Evolutionary conservation across 2,888 invertebrate genomes (phyloP).

Genomic region (Lysandra bellargus): DNA sequence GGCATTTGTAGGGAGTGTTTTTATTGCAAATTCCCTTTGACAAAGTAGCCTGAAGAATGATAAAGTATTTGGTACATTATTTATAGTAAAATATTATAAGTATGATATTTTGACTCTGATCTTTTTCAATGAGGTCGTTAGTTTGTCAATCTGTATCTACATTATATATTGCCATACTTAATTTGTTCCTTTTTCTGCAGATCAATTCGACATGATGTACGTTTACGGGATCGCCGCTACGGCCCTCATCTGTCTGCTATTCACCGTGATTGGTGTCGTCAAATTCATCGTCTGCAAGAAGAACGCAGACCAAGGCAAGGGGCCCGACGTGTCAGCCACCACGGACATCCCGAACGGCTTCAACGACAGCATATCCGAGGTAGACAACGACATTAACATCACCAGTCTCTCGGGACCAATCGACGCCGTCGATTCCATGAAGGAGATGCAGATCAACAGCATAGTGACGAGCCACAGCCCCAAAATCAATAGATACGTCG

Average conservation of each 20-base stretch:
- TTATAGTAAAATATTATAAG: neutral
- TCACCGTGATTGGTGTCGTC: constrained; percentile 85
- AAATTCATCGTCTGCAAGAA: constrained; percentile 85
- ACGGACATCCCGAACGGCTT: constrained; percentile 90
- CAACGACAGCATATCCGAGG: constrained; percentile 92
- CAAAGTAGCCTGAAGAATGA: neutral
- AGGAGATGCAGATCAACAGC: constrained; percentile 73
- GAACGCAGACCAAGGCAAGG: constrained; percentile 83
- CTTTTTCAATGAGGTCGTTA: no score
- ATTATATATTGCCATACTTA: neutral
- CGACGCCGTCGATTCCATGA: constrained; percentile 73
- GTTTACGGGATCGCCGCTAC: constrained; percentile 90
- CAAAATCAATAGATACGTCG: constrained; percentile 75
- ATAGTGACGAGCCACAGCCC: constrained; percentile 63
- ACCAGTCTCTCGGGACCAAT: constrained; percentile 84
- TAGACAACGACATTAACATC: constrained; percentile 89
- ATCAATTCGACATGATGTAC: constrained; percentile 89
- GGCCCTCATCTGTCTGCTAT: constrained; percentile 85
- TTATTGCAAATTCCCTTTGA: constrained; percentile 3
- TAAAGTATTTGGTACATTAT: neutral
- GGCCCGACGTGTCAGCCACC: constrained; percentile 85
- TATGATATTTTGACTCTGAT: neutral
- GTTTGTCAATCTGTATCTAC: no score
- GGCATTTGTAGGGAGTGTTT: neutral
- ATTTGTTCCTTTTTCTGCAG: constrained; percentile 65